These are phyloP conservation scores for Amphipyra berbera DNA, from an alignment of 2,888 invertebrate species.

Conservation along the genomic window DNA sequence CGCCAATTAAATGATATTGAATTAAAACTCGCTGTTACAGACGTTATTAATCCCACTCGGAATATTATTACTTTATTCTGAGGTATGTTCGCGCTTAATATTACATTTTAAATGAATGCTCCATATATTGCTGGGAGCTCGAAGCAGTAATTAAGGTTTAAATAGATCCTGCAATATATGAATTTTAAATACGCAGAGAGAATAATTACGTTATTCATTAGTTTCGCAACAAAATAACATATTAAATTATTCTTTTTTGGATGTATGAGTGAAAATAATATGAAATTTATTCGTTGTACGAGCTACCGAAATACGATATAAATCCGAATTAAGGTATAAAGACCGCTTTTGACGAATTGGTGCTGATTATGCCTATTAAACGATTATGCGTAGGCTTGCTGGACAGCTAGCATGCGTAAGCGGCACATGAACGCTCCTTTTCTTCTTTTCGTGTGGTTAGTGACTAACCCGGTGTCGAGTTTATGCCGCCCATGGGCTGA, in stretches of 20 bases:
- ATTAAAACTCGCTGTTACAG: constrained; percentile 60
- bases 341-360: too few relatives aligned
- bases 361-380: too few relatives aligned
- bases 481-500: too few relatives aligned
- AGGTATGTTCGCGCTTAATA: constrained; percentile 13
- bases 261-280: background rate
- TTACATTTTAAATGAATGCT: constrained; percentile 28
- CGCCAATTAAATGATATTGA: constrained; percentile 71
- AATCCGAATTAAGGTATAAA: too few relatives aligned
- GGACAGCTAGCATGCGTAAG: too few relatives aligned
- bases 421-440: too few relatives aligned
- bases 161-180: constrained; percentile 6
- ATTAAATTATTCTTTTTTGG: background rate
- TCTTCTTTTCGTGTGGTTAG: too few relatives aligned
- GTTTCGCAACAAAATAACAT: background rate
- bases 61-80: constrained; percentile 31
- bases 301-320: too few relatives aligned
- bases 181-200: constrained; percentile 10
- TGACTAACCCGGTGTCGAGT: too few relatives aligned
- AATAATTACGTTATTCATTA: constrained; percentile 9
- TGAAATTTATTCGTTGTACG: too few relatives aligned
- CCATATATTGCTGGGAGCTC: constrained; percentile 2
- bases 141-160: constrained; percentile 18
- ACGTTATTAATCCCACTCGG: constrained; percentile 29
- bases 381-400: too few relatives aligned